Percentiles rank a stretch among this genome's conserved stretches.
phyloP scores from a whole-genome alignment of 2,797 vertebrate genomes.

The Xiphorhynchus erythropygius region DNA sequence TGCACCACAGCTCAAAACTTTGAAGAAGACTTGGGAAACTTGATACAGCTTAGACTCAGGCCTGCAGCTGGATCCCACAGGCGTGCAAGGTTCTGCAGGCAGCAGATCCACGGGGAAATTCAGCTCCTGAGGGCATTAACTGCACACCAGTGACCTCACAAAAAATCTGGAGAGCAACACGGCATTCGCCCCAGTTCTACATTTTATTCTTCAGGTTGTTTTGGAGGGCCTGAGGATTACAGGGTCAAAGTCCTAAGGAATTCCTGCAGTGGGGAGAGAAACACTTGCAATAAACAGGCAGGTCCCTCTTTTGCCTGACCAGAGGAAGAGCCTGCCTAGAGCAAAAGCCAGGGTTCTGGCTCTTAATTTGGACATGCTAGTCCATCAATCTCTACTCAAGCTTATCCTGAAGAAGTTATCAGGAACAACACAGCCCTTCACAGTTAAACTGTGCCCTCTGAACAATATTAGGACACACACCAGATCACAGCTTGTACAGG shows the following conservation, averaged over 20 bases:
- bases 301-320: not conserved
- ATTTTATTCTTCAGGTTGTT: not conserved
- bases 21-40: not conserved
- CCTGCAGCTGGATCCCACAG: not conserved
- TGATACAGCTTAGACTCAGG: not conserved
- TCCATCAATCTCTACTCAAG: not conserved
- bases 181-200: not conserved
- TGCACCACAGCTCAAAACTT: not conserved
- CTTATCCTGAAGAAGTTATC: not conserved
- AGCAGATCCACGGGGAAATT: not conserved
- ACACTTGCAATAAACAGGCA: not conserved
- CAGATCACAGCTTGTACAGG: not conserved
- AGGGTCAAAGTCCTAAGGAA: not conserved
- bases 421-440: not conserved
- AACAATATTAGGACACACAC: not conserved
- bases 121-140: not conserved
- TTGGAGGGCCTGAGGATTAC: not conserved
- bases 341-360: not conserved
- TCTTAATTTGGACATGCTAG: accelerated
- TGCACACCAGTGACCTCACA: not conserved
- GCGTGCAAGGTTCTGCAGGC: not conserved
- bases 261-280: not conserved
- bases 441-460: not conserved
- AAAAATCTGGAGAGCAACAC: not conserved
- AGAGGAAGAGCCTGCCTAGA: not conserved